phyloP scores from a whole-genome alignment of 2,888 invertebrate genomes.

The Phaedon cochleariae region DNA sequence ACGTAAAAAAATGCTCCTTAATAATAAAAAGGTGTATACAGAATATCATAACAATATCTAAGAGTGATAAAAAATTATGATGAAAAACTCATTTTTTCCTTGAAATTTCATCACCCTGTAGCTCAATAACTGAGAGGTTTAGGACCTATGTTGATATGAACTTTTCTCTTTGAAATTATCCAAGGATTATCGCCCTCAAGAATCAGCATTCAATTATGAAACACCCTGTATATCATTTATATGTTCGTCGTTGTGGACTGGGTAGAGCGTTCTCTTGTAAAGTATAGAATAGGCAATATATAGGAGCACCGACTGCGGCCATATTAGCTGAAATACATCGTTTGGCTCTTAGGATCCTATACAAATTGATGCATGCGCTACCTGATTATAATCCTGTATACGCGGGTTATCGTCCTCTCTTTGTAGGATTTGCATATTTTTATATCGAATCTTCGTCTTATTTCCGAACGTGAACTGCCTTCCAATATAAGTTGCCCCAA shows the following conservation, averaged over 20 bases:
- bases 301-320: constrained; percentile 42
- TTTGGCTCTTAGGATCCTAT: constrained; percentile 47
- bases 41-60: too few relatives aligned
- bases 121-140: too few relatives aligned
- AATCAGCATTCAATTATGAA: too few relatives aligned
- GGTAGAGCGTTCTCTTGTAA: constrained; percentile 1
- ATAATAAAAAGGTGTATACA: too few relatives aligned
- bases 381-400: constrained; percentile 39
- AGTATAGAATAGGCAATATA: constrained; percentile 33
- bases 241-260: neutral
- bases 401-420: constrained; percentile 39
- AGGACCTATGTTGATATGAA: too few relatives aligned
- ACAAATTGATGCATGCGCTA: constrained; percentile 44
- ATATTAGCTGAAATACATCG: constrained; percentile 51
- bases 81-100: too few relatives aligned
- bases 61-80: too few relatives aligned
- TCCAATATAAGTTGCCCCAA: constrained; percentile 8
- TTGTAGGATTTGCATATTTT: constrained; percentile 43
- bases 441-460: constrained; percentile 24
- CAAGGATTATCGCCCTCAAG: too few relatives aligned
- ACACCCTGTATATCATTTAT: constrained; percentile 4
- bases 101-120: too few relatives aligned
- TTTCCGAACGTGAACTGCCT: constrained; percentile 22
- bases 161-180: too few relatives aligned
- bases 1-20: too few relatives aligned